These are phyloP conservation scores for Saxidomus purpurata DNA, from an alignment of 1,140 invertebrate genomes.

Conservation along the genomic window DNA sequence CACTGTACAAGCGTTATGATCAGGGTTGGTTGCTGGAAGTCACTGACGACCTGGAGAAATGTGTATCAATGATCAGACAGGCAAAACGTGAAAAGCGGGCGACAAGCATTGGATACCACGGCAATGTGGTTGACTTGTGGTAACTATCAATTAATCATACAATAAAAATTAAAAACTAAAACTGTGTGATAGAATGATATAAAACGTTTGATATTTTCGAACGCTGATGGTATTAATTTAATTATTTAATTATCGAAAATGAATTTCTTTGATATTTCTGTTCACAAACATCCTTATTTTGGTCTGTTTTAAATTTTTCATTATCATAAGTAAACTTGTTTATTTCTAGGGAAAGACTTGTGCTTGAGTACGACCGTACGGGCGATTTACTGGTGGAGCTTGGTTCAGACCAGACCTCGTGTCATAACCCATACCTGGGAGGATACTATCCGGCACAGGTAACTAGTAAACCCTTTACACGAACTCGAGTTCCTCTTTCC, in stretches of 20 bases:
- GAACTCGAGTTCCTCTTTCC: too few species aligned
- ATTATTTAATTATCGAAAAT: too few species aligned
- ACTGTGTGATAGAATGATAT: too few species aligned
- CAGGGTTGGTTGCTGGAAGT: conserved; percentile 90
- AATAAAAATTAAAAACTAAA: too few species aligned
- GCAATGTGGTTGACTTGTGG: conserved; percentile 89
- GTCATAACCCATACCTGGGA: conserved; percentile 90
- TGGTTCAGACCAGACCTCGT: conserved; percentile 91
- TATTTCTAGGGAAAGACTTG: conserved; percentile 88
- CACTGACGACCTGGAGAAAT: conserved; percentile 87
- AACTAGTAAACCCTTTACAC: too few species aligned
- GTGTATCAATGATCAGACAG: conserved; percentile 87
- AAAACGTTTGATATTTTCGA: too few species aligned
- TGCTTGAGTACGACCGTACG: conserved; percentile 87
- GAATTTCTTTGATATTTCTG: too few species aligned
- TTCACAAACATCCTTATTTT: too few species aligned
- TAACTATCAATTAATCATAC: conserved; percentile 66
- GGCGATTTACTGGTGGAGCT: conserved; percentile 89
- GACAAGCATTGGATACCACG: conserved; percentile 90
- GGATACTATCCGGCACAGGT: conserved; percentile 90
- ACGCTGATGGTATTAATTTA: too few species aligned
- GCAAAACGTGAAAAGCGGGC: conserved; percentile 82
- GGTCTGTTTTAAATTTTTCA: too few species aligned
- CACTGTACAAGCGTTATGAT: conserved; percentile 89
- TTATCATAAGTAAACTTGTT: too few species aligned